Percentiles rank a stretch among this genome's conserved stretches.
Conservation (phyloP, 2,113 vertebrate genomes). For the Barnardius zonarius region DNA sequence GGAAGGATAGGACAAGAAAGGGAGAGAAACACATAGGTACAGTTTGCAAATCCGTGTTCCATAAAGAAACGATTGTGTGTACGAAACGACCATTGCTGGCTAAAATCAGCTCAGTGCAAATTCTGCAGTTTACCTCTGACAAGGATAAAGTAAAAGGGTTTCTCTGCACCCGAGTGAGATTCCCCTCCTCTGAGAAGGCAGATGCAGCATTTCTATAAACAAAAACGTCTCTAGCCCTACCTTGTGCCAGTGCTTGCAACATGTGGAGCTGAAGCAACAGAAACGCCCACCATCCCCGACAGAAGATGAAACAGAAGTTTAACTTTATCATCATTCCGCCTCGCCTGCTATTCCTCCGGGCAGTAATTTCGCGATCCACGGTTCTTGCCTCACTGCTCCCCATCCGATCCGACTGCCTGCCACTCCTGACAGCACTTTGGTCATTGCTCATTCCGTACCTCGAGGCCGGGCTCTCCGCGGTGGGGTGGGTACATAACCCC, state of each 20-base stretch:
- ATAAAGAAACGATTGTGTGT: constrained; percentile 31
- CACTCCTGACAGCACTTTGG: constrained; percentile 19
- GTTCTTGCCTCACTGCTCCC: constrained; percentile 32
- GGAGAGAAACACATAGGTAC: background rate
- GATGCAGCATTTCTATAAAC: constrained; percentile 52
- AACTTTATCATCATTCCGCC: constrained; percentile 77
- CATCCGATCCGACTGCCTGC: background rate
- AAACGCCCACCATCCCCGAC: constrained; percentile 81
- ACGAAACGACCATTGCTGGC: background rate
- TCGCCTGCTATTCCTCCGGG: constrained; percentile 58
- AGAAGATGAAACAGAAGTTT: constrained; percentile 70
- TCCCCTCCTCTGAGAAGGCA: background rate
- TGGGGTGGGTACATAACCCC: background rate
- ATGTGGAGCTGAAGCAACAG: constrained; percentile 81
- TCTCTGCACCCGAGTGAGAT: background rate
- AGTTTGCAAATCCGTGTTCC: background rate
- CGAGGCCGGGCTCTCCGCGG: constrained; percentile 28
- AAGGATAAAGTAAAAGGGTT: constrained; percentile 25
- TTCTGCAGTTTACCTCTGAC: constrained; percentile 28
- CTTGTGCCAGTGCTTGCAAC: constrained; percentile 83
- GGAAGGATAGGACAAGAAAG: background rate
- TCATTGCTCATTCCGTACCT: constrained; percentile 33
- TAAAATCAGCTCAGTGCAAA: background rate
- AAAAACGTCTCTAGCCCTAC: constrained; percentile 71
- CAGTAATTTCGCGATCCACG: constrained; percentile 29